Base-by-base conservation (phyloP, 2,797 vertebrate genomes). In the Pipistrellus pygmaeus region DNA sequence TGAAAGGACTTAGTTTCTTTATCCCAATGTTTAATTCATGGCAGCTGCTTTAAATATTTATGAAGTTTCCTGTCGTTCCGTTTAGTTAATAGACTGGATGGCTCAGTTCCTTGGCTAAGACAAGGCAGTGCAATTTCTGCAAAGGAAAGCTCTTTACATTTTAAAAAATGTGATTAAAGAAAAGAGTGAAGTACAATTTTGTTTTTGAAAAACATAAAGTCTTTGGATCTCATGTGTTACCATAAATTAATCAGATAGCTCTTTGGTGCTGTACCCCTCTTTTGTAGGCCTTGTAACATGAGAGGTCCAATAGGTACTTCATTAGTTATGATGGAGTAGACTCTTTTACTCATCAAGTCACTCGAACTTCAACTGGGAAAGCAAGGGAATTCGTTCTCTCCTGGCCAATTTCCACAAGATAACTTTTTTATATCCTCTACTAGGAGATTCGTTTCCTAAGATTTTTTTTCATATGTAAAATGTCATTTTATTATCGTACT, bases 1-100 rank as follows among this genome's bases (percentile, higher is more conserved):
- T 80, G 93, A 96, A 88, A 87, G 7, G 88, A 68, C 80, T 94
- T 75, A 44, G 73, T 76, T 93, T 96, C 41, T n/a, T 97, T 97
- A 97, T 96, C 64, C 85, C 20, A 91, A 60, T 88, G 96, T 95
- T 96, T 95, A 97, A 97, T 96, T 97, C 96, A 97, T 93, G 71
- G 80, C 10, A 57, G 68, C 57, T 15, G 10, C 38, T 96, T 97
- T 96, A 96, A 97, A 97, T 97, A 97, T 97, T 95, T 94, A 95
- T 96, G 83, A 94, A 90, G 94, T 90, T 96, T 94, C 94, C 88
- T 95, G 83, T 95, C 46, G 13, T 90, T 96, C 93, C 83, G 85
- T 96, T 96, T 93, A 96, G 96, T 95, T 97, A 97, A 96, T 83
- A 95, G 81, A 95, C 87, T 73, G 44, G 83, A 91, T 92, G 64